These are phyloP conservation scores for Nemapogon koenigi DNA, from an alignment of 2,888 invertebrate species.

Conservation along the genomic window DNA sequence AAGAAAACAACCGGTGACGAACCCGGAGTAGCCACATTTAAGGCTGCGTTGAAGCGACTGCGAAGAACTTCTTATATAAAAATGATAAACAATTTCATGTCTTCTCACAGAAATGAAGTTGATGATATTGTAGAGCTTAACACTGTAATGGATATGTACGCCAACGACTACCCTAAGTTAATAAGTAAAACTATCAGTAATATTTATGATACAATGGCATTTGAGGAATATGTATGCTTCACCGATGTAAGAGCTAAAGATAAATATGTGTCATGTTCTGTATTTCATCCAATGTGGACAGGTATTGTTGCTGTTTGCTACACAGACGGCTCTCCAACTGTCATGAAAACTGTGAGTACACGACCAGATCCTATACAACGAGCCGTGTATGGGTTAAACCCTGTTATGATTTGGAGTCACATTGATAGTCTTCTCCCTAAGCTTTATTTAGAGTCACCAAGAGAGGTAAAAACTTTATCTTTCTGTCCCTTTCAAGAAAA, in stretches of 20 bases:
- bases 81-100: slow-evolving; percentile 34
- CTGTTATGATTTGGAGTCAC: slow-evolving; percentile 78
- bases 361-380: slow-evolving; percentile 55
- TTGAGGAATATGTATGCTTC: slow-evolving; percentile 68
- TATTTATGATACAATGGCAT: slow-evolving; percentile 38
- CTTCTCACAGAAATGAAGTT: slow-evolving; percentile 29
- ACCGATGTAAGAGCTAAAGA: slow-evolving; percentile 71
- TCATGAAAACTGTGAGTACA: slow-evolving; percentile 40
- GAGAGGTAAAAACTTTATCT: slow-evolving; percentile 69
- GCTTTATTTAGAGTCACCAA: slow-evolving; percentile 70
- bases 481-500: slow-evolving; percentile 76
- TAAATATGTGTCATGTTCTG: slow-evolving; percentile 69
- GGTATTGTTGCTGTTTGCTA: slow-evolving; percentile 75
- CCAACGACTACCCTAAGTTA: slow-evolving; percentile 66
- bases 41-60: slow-evolving; percentile 33
- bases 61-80: slow-evolving; percentile 44
- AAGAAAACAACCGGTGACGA: slow-evolving; percentile 17
- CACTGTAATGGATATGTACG: slow-evolving; percentile 66
- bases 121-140: slow-evolving; percentile 46
- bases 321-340: slow-evolving; percentile 59
- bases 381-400: slow-evolving; percentile 68
- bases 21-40: slow-evolving; percentile 31
- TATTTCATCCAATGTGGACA: slow-evolving; percentile 76
- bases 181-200: slow-evolving; percentile 33
- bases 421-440: slow-evolving; percentile 73